phyloP scores from a whole-genome alignment of 2,888 invertebrate species.

The Odiellus spinosus region DNA sequence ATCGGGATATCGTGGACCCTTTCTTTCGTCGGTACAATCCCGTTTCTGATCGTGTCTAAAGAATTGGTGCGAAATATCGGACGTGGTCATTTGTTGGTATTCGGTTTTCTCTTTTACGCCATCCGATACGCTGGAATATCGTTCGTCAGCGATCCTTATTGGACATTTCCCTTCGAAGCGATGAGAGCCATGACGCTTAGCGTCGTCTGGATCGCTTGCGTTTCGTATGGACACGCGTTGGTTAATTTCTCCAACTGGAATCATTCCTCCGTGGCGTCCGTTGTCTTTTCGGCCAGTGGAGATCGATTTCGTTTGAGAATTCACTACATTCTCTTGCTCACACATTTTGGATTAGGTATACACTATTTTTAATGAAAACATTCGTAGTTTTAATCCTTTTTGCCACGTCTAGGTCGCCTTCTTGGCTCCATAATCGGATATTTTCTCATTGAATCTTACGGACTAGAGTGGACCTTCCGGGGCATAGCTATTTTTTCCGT shows the following conservation, averaged over 20 bases:
- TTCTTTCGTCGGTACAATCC: constrained; percentile 9
- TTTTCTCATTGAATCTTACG: constrained; percentile 6
- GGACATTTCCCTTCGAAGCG: constrained; percentile 17
- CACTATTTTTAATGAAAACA: no score
- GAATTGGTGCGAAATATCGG: constrained; percentile 18
- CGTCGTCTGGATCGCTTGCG: constrained; percentile 17
- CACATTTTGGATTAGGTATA: constrained; percentile 19
- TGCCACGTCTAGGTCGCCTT: constrained; percentile 17
- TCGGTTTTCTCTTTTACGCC: constrained; percentile 18
- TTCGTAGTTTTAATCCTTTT: no score
- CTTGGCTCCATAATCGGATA: constrained; percentile 12
- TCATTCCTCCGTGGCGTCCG: no score
- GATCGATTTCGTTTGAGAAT: constrained; percentile 14
- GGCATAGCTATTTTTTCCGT: constrained; percentile 13
- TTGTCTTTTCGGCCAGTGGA: no score
- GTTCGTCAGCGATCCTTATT: constrained; percentile 13
- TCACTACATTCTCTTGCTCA: constrained; percentile 15
- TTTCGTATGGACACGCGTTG: constrained; percentile 38
- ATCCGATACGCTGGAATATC: constrained; percentile 27
- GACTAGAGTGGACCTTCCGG: constrained; percentile 9
- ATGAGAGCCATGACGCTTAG: constrained; percentile 19
- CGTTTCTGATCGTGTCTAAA: constrained; percentile 16
- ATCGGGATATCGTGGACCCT: constrained; percentile 12
- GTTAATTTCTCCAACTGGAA: no score
- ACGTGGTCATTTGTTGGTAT: constrained; percentile 12